Conservation (phyloP, 2,888 invertebrate species). For the Synanthedon vespiformis region DNA sequence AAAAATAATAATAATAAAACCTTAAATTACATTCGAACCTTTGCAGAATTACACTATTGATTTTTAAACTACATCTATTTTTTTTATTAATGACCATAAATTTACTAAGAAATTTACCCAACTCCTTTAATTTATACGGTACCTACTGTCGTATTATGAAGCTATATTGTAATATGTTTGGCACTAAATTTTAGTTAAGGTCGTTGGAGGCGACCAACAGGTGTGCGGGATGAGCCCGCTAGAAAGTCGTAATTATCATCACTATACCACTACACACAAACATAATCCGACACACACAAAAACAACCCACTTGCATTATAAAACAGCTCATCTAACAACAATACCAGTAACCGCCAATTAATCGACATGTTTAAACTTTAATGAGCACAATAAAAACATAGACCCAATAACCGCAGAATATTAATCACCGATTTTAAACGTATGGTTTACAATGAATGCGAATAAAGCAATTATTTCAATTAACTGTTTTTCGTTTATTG, state of each 20-base stretch:
- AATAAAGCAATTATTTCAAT: constrained; percentile 39
- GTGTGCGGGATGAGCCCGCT: constrained; percentile 52
- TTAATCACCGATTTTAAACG: constrained; percentile 44
- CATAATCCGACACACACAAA: not conserved
- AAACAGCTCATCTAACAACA: not conserved
- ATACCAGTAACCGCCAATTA: not conserved
- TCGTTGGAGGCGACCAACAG: constrained; percentile 56
- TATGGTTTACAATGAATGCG: constrained; percentile 27
- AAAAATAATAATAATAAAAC: too few relatives aligned
- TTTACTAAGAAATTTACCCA: too few relatives aligned
- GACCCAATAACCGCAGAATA: constrained; percentile 47
- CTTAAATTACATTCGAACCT: too few relatives aligned
- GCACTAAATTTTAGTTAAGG: constrained; percentile 63
- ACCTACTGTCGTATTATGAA: too few relatives aligned
- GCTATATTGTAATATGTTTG: constrained; percentile 45
- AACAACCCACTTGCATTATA: not conserved
- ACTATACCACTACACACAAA: constrained; percentile 11
- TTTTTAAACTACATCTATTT: too few relatives aligned
- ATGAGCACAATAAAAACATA: constrained; percentile 35
- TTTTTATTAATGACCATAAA: too few relatives aligned
- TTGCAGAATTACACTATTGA: too few relatives aligned
- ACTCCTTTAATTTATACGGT: too few relatives aligned
- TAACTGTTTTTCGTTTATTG: constrained; percentile 34
- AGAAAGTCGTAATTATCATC: constrained; percentile 56
- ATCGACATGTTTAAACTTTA: not conserved